phyloP scores from a whole-genome alignment of 2,113 vertebrate species.

The Sardina pilchardus region DNA sequence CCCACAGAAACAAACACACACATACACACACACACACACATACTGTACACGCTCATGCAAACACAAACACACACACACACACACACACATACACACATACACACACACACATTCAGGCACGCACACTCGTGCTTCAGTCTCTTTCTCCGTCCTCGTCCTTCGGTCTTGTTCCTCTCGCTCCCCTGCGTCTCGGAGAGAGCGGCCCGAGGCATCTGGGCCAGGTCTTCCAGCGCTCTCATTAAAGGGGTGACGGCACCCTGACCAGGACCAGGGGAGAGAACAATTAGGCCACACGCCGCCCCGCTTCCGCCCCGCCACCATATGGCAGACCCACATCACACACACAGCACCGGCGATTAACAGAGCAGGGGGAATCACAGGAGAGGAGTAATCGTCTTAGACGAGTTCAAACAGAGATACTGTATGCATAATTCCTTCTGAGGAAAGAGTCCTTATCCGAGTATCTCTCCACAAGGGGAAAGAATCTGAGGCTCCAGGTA shows the following conservation, averaged over 20 bases:
- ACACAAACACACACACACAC: not conserved
- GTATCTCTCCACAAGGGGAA: not conserved
- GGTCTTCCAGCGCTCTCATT: conserved; percentile 38
- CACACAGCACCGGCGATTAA: conserved; percentile 43
- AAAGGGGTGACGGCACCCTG: conserved; percentile 25
- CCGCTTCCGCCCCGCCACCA: not conserved
- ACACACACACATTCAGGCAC: too few species aligned
- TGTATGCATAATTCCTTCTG: not conserved
- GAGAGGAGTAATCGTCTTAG: not conserved
- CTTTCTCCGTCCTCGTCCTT: not conserved
- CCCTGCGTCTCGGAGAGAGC: not conserved
- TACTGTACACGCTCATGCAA: not conserved
- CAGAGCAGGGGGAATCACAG: conserved; percentile 21
- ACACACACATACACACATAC: too few species aligned
- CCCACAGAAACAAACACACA: not conserved
- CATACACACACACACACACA: not conserved
- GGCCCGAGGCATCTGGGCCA: conserved; percentile 8
- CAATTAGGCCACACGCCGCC: conserved; percentile 31
- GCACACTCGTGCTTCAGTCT: not conserved
- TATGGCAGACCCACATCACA: conserved; percentile 31
- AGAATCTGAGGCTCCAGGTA: not conserved
- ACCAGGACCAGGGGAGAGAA: conserved; percentile 35
- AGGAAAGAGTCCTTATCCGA: not conserved
- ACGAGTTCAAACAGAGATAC: not conserved
- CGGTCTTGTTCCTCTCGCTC: not conserved